Evolutionary conservation across 2,888 invertebrate species (phyloP), one percentile per base, ranked within the genome.

Genomic region (Nymphalis urticae): DNA sequence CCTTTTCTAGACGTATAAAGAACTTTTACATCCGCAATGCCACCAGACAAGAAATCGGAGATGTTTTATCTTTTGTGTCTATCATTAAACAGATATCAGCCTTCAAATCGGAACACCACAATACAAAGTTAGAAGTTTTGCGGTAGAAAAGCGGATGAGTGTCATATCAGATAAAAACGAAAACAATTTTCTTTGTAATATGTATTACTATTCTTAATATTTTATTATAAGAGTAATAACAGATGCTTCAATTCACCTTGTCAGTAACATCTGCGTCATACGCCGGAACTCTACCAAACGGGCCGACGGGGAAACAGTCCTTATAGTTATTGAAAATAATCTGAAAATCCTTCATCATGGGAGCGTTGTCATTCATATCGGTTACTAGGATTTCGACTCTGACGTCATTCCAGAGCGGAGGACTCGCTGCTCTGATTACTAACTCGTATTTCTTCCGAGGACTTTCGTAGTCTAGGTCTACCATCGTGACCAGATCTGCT

Each of bases 391-490:
- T 95, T 82, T 97, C 97, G 0, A 98, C 96, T 76, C 96, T 94
- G 1, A 97, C 97, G 83, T 98, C 97, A 73, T 96, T 97, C 80
- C 98, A 94, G 7, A 98, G 85, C 0, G 98, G 98, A 0, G 97
- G 97, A 74, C 98, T 98, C 0, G 98, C 96, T 0, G 99, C 99
- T 66, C 98, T 93, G 6, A 99, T 95, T 27, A 97, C 94, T 4
- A 99, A 89, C 82, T 97, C 96, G 84, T 97, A 99, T 71, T 95
- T 95, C 85, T 98, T 98, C 72, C 97, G 95, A 0, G 96, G 94
- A n/a, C 97, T 97, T 85, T 99, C 99, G 84, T 98, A 99, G 89
- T 99, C 99, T 50, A 99, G 87, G 80, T 98, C 98, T 0, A 97
- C 96, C 93, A 97, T 95, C 0, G 98, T 98, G 0, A 97, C 94